A percentile compares a stretch with the other conserved stretches of the same genome.
These are phyloP conservation scores for Hystrix cristata DNA, from an alignment of 2,113 vertebrate species.

Conservation along the genomic window DNA sequence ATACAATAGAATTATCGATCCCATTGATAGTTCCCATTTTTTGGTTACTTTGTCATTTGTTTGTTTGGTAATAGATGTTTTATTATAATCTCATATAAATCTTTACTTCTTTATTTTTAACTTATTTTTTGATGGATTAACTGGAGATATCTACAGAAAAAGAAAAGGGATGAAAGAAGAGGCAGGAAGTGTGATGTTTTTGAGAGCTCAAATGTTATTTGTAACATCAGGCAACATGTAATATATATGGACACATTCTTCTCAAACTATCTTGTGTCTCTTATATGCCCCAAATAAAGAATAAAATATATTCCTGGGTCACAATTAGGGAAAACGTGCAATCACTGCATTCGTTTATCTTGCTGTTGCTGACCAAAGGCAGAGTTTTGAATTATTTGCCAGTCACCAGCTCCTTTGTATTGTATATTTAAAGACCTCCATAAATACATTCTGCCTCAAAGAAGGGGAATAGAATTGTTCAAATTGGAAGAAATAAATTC, in stretches of 20 bases:
- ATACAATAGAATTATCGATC: not conserved
- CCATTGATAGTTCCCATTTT: not conserved
- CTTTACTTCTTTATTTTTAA: slow-evolving; percentile 1
- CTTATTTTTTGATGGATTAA: not conserved
- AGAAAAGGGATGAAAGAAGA: not conserved
- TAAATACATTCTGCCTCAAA: not conserved
- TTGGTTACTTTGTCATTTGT: not conserved
- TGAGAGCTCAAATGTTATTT: not conserved
- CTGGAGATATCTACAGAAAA: not conserved
- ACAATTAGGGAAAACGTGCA: not conserved
- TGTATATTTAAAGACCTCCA: slow-evolving; percentile 1
- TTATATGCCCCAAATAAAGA: not conserved
- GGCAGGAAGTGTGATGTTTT: not conserved
- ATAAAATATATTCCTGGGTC: not conserved
- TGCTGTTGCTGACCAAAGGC: not conserved
- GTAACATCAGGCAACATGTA: not conserved
- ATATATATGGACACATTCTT: not conserved
- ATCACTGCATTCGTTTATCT: not conserved
- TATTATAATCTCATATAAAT: not conserved
- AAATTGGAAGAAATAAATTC: slow-evolving; percentile 6
- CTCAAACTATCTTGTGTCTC: not conserved
- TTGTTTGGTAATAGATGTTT: not conserved
- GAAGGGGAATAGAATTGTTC: slow-evolving; percentile 4
- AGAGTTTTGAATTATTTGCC: slow-evolving; percentile 41
- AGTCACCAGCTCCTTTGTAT: not conserved